Conservation (phyloP, 2,888 invertebrate genomes). For the Diachrysia chrysitis region DNA sequence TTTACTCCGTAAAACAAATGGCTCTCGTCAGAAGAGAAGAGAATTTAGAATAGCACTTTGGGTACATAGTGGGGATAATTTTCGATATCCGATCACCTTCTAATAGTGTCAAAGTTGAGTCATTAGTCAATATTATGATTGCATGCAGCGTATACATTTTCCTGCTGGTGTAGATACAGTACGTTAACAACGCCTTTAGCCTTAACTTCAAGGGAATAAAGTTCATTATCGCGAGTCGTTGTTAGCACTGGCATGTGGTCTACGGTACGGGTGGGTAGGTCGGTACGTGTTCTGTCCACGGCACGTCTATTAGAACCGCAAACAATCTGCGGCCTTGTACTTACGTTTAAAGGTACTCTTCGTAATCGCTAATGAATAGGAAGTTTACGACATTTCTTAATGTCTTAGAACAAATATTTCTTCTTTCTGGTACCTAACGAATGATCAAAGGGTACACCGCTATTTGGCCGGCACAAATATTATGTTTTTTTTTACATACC, state of each 20-base stretch:
- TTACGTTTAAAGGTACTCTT: conserved; percentile 37
- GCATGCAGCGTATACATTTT: conserved; percentile 37
- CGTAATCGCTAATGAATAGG: conserved; percentile 41
- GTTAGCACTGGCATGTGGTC: neutral
- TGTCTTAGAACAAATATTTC: conserved; percentile 29
- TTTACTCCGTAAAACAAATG: too few relatives aligned
- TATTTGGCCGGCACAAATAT: neutral
- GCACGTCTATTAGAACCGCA: conserved; percentile 39
- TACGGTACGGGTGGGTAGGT: neutral
- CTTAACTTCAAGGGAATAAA: neutral
- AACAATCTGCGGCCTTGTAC: conserved; percentile 54
- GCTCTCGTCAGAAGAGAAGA: too few relatives aligned
- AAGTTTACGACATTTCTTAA: conserved; percentile 9
- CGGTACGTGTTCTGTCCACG: conserved; percentile 6
- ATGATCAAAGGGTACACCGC: neutral
- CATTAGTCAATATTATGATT: conserved; percentile 39
- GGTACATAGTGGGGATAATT: conserved; percentile 6
- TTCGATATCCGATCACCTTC: conserved; percentile 20
- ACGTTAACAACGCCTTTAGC: neutral
- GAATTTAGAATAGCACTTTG: too few relatives aligned
- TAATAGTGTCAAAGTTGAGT: conserved; percentile 41
- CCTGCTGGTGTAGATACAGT: conserved; percentile 25
- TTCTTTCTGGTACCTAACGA: neutral
- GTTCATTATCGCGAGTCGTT: neutral
- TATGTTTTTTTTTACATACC: neutral